A percentile compares a stretch with the other conserved stretches of the same genome.
phyloP scores from a whole-genome alignment of 2,797 vertebrate genomes.

The Sternotherus odoratus region DNA sequence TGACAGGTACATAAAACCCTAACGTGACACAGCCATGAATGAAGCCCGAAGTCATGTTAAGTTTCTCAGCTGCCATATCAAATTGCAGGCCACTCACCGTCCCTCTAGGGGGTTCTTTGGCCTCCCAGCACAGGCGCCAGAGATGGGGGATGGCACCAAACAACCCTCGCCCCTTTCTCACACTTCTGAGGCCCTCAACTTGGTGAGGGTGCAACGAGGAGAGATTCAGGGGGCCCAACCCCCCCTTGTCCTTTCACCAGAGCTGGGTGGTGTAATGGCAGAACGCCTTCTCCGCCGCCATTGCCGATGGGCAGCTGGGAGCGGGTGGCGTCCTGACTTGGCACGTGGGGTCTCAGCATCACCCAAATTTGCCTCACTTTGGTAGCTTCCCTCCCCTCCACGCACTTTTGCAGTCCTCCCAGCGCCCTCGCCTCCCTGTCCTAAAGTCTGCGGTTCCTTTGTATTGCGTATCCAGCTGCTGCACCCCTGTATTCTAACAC shows the following conservation, averaged over 20 bases:
- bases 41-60: not conserved
- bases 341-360: not conserved
- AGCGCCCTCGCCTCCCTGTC: not conserved
- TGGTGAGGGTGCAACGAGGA: not conserved
- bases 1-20: not conserved
- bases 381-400: not conserved
- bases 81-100: not conserved
- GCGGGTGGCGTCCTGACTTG: no score
- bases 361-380: not conserved
- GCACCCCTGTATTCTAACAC: not conserved
- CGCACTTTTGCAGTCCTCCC: not conserved
- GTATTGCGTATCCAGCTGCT: not conserved
- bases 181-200: not conserved
- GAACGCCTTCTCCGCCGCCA: no score
- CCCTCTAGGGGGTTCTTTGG: not conserved
- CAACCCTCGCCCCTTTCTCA: not conserved
- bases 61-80: not conserved
- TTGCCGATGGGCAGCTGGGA: not conserved
- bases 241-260: not conserved
- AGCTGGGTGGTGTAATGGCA: not conserved
- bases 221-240: not conserved
- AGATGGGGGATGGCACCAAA: not conserved
- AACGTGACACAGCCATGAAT: not conserved
- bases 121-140: not conserved
- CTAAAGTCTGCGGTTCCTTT: not conserved